phyloP scores from a whole-genome alignment of 1,140 invertebrate species.

The Lasaia peninsularis region DNA sequence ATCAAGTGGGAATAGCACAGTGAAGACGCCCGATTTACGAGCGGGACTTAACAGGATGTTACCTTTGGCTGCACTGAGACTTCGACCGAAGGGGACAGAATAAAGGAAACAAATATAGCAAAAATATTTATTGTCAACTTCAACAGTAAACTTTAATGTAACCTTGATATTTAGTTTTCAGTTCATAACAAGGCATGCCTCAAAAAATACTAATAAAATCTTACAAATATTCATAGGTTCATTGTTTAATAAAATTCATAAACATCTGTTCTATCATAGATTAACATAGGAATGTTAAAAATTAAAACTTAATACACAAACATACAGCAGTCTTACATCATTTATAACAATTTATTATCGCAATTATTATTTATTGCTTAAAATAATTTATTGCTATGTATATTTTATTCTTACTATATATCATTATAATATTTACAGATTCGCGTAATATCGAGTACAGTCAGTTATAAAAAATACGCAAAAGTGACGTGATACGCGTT shows the following conservation, averaged over 20 bases:
- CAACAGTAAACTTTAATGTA: slow-evolving; percentile 16
- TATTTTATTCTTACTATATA: not conserved
- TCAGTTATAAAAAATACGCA: not conserved
- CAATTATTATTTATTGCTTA: not conserved
- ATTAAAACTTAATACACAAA: not conserved
- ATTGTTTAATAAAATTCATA: not conserved
- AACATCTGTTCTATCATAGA: not conserved
- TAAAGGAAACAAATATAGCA: not conserved
- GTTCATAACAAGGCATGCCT: slow-evolving; percentile 8
- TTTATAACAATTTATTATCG: slow-evolving; percentile 1
- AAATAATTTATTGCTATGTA: not conserved
- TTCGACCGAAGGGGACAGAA: not conserved
- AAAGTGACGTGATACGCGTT: not conserved
- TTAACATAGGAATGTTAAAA: slow-evolving; percentile 10
- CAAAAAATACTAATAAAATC: not conserved
- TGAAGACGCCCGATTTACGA: no score
- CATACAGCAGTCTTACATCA: slow-evolving; percentile 9
- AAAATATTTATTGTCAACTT: slow-evolving; percentile 22
- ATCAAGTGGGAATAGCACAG: no score
- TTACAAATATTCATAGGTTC: not conserved
- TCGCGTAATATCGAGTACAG: not conserved
- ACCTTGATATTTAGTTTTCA: not conserved
- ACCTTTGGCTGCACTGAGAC: no score
- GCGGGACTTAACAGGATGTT: no score
- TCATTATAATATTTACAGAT: not conserved